A percentile compares a stretch with the other conserved stretches of the same genome.
These are phyloP conservation scores for Xylota segnis DNA, from an alignment of 2,888 invertebrate genomes.

Conservation along the genomic window DNA sequence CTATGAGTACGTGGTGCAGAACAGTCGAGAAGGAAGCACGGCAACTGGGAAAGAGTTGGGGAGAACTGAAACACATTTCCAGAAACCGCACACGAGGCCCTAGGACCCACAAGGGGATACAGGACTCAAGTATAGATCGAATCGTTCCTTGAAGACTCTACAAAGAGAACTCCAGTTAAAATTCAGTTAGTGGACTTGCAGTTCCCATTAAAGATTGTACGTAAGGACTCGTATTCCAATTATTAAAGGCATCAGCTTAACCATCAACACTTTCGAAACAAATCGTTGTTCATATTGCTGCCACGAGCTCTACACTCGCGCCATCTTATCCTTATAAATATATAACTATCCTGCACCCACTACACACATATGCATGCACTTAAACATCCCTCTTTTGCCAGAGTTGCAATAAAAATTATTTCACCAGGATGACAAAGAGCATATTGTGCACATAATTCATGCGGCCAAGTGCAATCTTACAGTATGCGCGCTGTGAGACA, in stretches of 20 bases:
- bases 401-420: constrained; percentile 68
- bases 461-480: constrained; percentile 71
- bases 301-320: background rate
- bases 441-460: constrained; percentile 75
- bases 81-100: no score
- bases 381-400: background rate
- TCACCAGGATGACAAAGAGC: constrained; percentile 67
- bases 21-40: no score
- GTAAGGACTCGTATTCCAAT: background rate
- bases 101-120: no score
- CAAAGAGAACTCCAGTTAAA: no score
- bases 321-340: background rate
- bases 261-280: no score
- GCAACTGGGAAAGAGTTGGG: no score
- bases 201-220: background rate
- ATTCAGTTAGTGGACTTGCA: background rate
- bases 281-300: background rate
- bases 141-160: no score
- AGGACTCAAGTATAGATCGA: no score
- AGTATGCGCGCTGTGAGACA: constrained; percentile 54
- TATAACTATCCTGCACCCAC: background rate
- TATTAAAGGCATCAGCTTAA: no score
- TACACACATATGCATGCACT: background rate
- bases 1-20: no score
- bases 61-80: no score